Conservation (phyloP, 2,113 vertebrate genomes). For the Myiopsitta monachus region DNA sequence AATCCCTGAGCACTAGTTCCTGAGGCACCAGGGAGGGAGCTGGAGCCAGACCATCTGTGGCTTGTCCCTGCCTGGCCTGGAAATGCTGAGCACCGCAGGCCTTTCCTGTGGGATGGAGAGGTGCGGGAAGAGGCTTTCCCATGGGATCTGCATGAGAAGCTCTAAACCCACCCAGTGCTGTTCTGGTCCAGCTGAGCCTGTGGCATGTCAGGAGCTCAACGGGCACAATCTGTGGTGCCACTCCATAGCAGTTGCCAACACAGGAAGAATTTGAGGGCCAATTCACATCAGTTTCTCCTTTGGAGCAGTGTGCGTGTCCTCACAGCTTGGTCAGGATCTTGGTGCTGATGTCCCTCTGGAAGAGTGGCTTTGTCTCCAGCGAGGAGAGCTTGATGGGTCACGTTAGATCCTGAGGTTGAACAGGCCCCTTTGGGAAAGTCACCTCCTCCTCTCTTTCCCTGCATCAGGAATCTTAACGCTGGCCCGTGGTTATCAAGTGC, state of each 20-base stretch:
- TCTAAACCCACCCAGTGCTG: accelerated
- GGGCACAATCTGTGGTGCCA: not conserved
- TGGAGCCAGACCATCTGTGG: accelerated
- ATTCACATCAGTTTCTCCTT: not conserved
- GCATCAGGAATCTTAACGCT: not conserved
- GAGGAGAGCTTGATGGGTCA: not conserved
- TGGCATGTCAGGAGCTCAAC: accelerated
- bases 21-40: not conserved
- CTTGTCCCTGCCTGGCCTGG: not conserved
- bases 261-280: not conserved
- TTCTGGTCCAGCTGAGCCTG: not conserved
- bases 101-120: accelerated
- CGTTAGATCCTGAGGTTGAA: accelerated
- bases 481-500: not conserved
- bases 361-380: not conserved
- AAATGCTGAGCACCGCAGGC: not conserved
- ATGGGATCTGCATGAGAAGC: not conserved
- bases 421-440: not conserved
- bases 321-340: not conserved
- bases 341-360: not conserved
- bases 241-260: not conserved
- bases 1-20: not conserved
- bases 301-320: not conserved
- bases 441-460: not conserved
- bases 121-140: not conserved